Evolutionary conservation across 1,140 invertebrate species (phyloP), one percentile per base, ranked within the genome.

Genomic region (Spodoptera frugiperda): DNA sequence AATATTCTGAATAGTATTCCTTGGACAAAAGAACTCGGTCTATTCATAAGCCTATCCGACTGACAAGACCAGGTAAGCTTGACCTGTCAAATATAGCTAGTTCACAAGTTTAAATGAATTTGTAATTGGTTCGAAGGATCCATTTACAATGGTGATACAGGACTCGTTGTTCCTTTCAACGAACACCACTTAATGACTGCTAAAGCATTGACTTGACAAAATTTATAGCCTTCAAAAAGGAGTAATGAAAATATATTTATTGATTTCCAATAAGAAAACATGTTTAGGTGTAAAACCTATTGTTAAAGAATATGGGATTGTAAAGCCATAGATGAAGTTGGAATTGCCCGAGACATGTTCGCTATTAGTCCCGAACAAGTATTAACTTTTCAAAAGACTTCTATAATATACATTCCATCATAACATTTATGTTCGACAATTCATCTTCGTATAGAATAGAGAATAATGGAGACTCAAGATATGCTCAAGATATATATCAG

Each of bases 1-100:
- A 14, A 44, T 73, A 73, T 75, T 75, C 75, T 51, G 70, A 70
- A 74, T 71, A 78, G 77, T 51, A 53, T 78, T 73, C n/a, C 11
- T 49, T 75, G 77, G 77, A 77, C 71, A 77, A 77, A 39, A 75
- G 79, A 74, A 68, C 39, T 59, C 39, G 39, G 21, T 70, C 68
- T 77, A 79, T 82, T 82, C 80, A 79, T 74, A 76, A 55, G 57
- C 71, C 57, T 63, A 72, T 55, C 61, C 74, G 74, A 68, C 33
- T 74, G 77, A 65, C 71, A 77, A 39, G 30, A 70, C 80, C 80
- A 81, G 53, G 63, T 48, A 53, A 78, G 46, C 53, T n/a, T 78
- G 80, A 74, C 49, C 77, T 48, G 6, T 73, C 19, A 44, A 78
- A 54, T 49, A 72, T 9, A 74, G 44, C 17, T 33, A 53, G 46